Percentiles rank a stretch among this genome's conserved stretches.
Evolutionary conservation across 2,113 vertebrate genomes (phyloP).

Genomic region (Malurus cyaneus): DNA sequence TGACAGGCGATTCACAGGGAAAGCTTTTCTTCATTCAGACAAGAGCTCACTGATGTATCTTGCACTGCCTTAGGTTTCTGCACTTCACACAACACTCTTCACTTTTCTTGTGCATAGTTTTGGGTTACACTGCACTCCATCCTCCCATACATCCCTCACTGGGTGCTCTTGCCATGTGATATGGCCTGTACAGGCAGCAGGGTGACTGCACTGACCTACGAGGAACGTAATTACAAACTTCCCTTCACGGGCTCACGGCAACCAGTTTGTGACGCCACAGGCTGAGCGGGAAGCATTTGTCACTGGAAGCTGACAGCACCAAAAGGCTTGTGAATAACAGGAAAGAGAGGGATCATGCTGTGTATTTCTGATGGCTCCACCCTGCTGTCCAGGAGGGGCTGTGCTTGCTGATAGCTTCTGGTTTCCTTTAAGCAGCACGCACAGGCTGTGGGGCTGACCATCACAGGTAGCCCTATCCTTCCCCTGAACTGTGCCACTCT

Average conservation of each 20-base stretch:
- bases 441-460: not conserved
- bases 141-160: not conserved
- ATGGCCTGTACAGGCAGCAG: fast-evolving
- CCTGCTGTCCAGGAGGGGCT: slow-evolving; percentile 34
- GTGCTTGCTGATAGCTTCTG: not conserved
- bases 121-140: not conserved
- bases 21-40: not conserved
- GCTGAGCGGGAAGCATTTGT: slow-evolving; percentile 27
- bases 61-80: not conserved
- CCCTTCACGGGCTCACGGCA: not conserved
- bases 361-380: not conserved
- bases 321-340: slow-evolving; percentile 55
- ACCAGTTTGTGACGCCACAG: not conserved
- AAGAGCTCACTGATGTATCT: not conserved
- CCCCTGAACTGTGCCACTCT: not conserved
- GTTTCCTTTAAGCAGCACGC: not conserved
- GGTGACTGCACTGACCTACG: fast-evolving
- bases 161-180: fast-evolving
- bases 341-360: slow-evolving; percentile 35
- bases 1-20: not conserved
- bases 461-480: not conserved
- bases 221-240: not conserved
- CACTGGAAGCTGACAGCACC: slow-evolving; percentile 26
- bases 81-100: not conserved
- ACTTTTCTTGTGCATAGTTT: not conserved